Conservation (phyloP, 2,797 vertebrate species). For the Melopsittacus undulatus region DNA sequence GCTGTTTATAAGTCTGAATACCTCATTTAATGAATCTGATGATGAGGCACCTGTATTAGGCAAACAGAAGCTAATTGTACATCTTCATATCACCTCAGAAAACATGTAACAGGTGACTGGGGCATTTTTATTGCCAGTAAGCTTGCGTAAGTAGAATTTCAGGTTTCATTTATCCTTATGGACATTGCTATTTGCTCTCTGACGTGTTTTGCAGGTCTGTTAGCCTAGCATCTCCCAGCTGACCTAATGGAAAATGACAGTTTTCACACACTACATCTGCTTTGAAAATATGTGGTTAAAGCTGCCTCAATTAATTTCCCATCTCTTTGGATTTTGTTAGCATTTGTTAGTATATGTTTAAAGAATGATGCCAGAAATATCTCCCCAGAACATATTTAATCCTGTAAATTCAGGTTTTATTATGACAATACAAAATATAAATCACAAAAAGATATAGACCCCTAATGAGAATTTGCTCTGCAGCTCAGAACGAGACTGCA, state of each 20-base stretch:
- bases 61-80: background rate
- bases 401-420: background rate
- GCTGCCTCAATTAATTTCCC: background rate
- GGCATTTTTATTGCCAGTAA: background rate
- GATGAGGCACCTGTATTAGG: background rate
- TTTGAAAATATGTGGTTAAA: background rate
- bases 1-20: background rate
- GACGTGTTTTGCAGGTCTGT: background rate
- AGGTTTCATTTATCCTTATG: background rate
- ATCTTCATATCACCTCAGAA: background rate
- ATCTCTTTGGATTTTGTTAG: background rate
- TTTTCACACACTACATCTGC: background rate
- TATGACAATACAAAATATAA: background rate
- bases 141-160: background rate
- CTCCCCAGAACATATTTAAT: background rate
- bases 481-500: background rate
- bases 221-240: background rate
- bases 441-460: background rate
- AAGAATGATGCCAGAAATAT: background rate
- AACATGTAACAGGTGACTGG: background rate
- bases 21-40: background rate
- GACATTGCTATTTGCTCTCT: background rate
- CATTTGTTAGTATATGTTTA: background rate
- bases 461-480: background rate
- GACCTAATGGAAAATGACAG: background rate